Percentiles rank a stretch among this genome's conserved stretches.
These are phyloP conservation scores for Parambassis ranga DNA, from an alignment of 2,797 vertebrate species.

Conservation along the genomic window DNA sequence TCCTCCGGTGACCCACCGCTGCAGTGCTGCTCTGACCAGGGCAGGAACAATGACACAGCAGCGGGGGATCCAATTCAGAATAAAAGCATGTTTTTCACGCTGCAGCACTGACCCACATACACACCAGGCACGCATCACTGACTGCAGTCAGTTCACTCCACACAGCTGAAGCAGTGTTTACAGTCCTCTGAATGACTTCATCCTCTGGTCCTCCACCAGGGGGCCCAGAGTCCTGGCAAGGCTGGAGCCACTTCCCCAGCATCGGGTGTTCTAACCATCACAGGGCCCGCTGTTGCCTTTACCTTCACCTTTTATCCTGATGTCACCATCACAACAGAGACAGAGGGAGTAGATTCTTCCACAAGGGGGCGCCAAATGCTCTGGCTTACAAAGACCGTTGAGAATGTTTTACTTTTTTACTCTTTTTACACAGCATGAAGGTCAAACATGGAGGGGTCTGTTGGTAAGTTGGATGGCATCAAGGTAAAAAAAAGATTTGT, in stretches of 20 bases:
- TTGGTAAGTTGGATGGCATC: background rate
- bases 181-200: background rate
- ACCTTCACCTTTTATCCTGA: too few relatives aligned
- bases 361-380: too few relatives aligned
- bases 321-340: too few relatives aligned
- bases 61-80: slow-evolving; percentile 29
- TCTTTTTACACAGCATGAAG: too few relatives aligned
- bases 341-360: too few relatives aligned
- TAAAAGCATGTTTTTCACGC: slow-evolving; percentile 49
- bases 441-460: too few relatives aligned
- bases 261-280: too few relatives aligned
- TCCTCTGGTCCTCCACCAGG: background rate
- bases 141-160: slow-evolving; percentile 7
- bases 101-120: slow-evolving; percentile 58
- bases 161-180: slow-evolving; percentile 17
- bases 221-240: too few relatives aligned
- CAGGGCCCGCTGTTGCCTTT: too few relatives aligned
- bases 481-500: background rate
- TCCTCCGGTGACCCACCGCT: background rate
- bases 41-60: slow-evolving; percentile 30
- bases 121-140: slow-evolving; percentile 4
- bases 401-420: too few relatives aligned
- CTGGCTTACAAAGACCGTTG: too few relatives aligned
- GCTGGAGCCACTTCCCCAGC: too few relatives aligned
- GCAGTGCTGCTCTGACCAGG: slow-evolving; percentile 14